Evolutionary conservation across 2,888 invertebrate genomes (phyloP), one percentile per base, ranked within the genome.

Genomic region (Luffia ferchaultella): DNA sequence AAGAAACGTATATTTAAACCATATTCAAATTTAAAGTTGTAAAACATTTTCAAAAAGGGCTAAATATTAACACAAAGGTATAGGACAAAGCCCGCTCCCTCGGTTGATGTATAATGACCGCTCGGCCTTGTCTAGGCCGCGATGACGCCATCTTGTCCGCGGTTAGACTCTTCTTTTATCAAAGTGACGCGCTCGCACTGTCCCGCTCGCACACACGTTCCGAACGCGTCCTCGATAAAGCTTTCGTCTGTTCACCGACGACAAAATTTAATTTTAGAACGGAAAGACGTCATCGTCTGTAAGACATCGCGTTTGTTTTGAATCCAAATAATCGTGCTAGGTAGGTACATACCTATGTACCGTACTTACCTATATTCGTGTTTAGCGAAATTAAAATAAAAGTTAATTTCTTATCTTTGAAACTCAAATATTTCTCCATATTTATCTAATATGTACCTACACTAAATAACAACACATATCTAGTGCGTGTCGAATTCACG

Each of bases 61-160:
- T 30, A 12, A 3, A 30, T 12, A 12, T 30, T 30, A 30, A 30
- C 64, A 66, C 59, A 55, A 62, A 58, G 57, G 69, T 30, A 12
- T 30, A 30, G 70, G 69, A 76, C 76, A 75, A 74, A 70, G 73
- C 65, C 65, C 63, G 58, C 56, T 64, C 43, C 16, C 43, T 42
- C 16, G n/a, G n/a, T n/a, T n/a, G n/a, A 67, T 68, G 73, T 75
- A 73, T 64, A 78, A 76, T 73, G 78, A 76, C 79, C 78, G 80
- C 69, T 70, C 82, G 82, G 79, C 82, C 82, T 82, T 82, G 82
- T 79, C 82, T 82, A 83, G 82, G 82, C 80, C 82, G 70, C 70
- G 74, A 68, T 80, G 82, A 83, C 82, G 82, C 79, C 82, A 83
- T 78, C 70, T 74, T 71, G 70, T 67, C 70, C 72, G 70, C 67